Base-by-base conservation (phyloP, 2,113 vertebrate genomes). In the Labeo rohita region DNA sequence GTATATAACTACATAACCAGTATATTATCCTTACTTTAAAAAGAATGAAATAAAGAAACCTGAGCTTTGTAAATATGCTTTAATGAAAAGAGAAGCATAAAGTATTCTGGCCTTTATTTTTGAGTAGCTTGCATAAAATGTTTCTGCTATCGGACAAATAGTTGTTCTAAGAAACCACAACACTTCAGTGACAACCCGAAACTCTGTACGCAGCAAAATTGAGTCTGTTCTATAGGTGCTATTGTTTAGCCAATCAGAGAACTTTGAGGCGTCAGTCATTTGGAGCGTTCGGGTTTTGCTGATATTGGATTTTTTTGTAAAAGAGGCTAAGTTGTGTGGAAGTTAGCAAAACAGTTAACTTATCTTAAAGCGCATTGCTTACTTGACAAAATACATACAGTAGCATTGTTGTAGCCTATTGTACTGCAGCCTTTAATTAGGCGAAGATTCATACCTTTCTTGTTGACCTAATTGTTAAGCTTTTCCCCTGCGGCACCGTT, bases 381-480 rank as follows among this genome's bases (percentile, higher is more conserved):
- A 75, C 73, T 75, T 75, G n/a, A 75, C 73, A 28, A 49, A 50
- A 23, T 23, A 50, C 45, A 75, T 15, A 74, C 56, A 61, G 8
- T n/a, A 61, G 23, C 63, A 66, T 23, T 66, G 72, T 74, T 15
- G 12, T 47, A 28, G 45, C 6, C 12, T 75, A 50, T 50, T 75
- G n/a, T 49, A 49, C n/a, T 49, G 73, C 12, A 63, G 54, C 56
- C 9, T 63, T 43, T 80, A 80, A 80, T 80, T 80, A 63, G 36
- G 56, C 12, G 13, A 45, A 45, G 11, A 80, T 63, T 61, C 56
- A n/a, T 63, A 45, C 12, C 56, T 63, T 80, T 80, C 77, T 79
- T 72, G n/a, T 47, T 75, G 83, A 45, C 76, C 56, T 56, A 66
- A 52, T 66, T 87, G 68, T 4, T 3, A 47, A 75, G 7, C 36